These are phyloP conservation scores for Lordiphosa andalusiaca DNA, from an alignment of 2,888 invertebrate species.

Conservation along the genomic window DNA sequence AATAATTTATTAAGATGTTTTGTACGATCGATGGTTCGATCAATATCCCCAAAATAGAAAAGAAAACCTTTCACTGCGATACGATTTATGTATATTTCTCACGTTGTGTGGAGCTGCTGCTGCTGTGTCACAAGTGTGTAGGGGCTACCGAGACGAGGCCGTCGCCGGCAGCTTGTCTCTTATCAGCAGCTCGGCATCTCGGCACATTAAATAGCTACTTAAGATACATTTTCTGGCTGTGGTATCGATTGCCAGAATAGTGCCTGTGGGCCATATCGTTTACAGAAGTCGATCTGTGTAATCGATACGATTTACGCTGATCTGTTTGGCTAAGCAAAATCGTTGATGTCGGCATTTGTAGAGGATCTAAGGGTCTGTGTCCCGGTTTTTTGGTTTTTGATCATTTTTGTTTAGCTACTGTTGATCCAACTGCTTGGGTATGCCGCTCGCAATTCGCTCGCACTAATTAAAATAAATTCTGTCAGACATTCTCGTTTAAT, in stretches of 20 bases:
- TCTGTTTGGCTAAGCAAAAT: conserved; percentile 27
- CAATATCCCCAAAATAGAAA: conserved; percentile 18
- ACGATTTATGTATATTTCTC: conserved; percentile 58
- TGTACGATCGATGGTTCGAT: conserved; percentile 50
- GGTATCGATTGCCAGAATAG: conserved; percentile 49
- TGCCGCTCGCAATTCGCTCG: conserved; percentile 66
- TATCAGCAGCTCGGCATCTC: conserved; percentile 69
- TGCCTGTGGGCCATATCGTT: conserved; percentile 57
- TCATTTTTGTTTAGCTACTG: too few species aligned
- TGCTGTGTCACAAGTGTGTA: conserved; percentile 24
- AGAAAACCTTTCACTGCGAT: conserved; percentile 37
- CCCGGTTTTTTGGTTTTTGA: too few species aligned
- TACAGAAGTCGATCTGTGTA: conserved; percentile 74
- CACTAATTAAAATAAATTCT: conserved; percentile 78
- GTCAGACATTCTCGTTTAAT: conserved; percentile 74
- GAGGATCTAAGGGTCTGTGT: neutral
- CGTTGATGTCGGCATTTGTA: conserved; percentile 34
- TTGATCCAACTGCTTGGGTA: too few species aligned
- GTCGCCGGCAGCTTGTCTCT: conserved; percentile 26
- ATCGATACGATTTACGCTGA: conserved; percentile 60
- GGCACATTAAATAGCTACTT: conserved; percentile 69
- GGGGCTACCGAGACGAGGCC: conserved; percentile 55
- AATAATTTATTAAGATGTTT: conserved; percentile 74
- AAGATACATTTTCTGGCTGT: conserved; percentile 56
- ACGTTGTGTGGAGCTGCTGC: conserved; percentile 46